These are phyloP conservation scores for Tachypleus tridentatus DNA, from an alignment of 1,140 invertebrate species.

Conservation along the genomic window DNA sequence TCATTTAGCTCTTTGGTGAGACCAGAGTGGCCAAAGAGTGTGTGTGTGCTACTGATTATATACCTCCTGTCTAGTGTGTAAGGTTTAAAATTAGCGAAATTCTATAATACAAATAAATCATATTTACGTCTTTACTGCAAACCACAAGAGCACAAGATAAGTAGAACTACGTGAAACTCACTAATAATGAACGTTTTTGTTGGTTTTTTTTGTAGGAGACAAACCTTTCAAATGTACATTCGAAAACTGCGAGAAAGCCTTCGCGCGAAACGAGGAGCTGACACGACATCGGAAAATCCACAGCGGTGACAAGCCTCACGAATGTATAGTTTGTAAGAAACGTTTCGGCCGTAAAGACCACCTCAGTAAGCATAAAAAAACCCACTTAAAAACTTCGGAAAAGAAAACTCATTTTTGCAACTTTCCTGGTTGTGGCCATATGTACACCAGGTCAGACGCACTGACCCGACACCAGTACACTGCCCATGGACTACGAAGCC, in stretches of 20 bases:
- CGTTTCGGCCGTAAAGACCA: constrained; percentile 74
- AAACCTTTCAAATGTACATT: constrained; percentile 73
- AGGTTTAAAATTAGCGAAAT: too few relatives aligned
- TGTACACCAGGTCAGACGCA: constrained; percentile 28
- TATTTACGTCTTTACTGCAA: too few relatives aligned
- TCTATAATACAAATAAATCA: too few relatives aligned
- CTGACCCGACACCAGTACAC: constrained; percentile 26
- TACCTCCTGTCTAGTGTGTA: too few relatives aligned
- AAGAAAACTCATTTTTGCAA: constrained; percentile 26
- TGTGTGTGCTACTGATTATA: too few relatives aligned
- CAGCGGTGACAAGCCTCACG: constrained; percentile 39
- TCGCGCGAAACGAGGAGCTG: constrained; percentile 84
- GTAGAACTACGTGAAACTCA: too few relatives aligned
- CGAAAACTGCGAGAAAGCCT: constrained; percentile 70
- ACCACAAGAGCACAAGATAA: too few relatives aligned
- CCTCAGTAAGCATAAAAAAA: constrained; percentile 41
- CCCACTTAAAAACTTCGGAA: constrained; percentile 38
- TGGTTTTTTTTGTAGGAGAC: constrained; percentile 47
- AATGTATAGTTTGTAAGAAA: constrained; percentile 66
- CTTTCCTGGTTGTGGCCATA: constrained; percentile 23
- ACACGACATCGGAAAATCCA: constrained; percentile 85
- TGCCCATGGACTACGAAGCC: constrained; percentile 14
- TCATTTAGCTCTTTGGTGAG: too few relatives aligned
- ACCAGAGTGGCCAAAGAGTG: too few relatives aligned
- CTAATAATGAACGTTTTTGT: too few relatives aligned